Percentiles rank a stretch among this genome's conserved stretches.
These are phyloP conservation scores for Willowsia nigromaculata DNA, from an alignment of 2,888 invertebrate species.

Conservation along the genomic window DNA sequence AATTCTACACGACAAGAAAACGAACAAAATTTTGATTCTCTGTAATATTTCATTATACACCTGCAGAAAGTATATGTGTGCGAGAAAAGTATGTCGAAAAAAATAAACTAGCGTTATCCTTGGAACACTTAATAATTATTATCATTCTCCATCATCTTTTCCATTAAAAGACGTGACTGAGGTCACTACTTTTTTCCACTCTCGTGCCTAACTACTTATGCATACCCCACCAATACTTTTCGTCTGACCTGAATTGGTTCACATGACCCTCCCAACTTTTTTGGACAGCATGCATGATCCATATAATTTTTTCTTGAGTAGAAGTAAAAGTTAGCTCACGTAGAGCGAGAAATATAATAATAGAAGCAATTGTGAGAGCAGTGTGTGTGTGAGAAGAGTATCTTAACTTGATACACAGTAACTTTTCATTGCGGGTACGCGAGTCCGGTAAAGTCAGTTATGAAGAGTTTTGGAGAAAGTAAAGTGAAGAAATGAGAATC, in stretches of 20 bases:
- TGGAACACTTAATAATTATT: neutral
- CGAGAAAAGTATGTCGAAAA: neutral
- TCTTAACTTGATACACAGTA: neutral
- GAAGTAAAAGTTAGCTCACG: neutral
- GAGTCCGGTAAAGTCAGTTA: neutral
- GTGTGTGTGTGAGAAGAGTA: neutral
- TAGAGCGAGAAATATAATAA: neutral
- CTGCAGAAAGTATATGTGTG: neutral
- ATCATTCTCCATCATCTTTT: neutral
- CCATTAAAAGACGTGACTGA: conserved; percentile 9
- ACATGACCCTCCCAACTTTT: conserved; percentile 4
- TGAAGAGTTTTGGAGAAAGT: neutral
- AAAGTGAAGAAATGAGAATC: neutral
- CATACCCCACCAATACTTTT: neutral
- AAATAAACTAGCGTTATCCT: neutral
- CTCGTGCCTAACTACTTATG: no score
- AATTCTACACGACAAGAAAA: neutral
- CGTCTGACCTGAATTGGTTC: conserved; percentile 4
- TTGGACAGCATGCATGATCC: neutral
- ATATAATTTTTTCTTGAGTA: neutral
- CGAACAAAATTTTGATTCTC: neutral
- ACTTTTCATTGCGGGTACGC: conserved; percentile 7
- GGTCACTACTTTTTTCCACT: neutral
- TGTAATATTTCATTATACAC: neutral
- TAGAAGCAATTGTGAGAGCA: neutral